These are phyloP conservation scores for Genyomyrus donnyi DNA, from an alignment of 2,113 vertebrate species.

Conservation along the genomic window DNA sequence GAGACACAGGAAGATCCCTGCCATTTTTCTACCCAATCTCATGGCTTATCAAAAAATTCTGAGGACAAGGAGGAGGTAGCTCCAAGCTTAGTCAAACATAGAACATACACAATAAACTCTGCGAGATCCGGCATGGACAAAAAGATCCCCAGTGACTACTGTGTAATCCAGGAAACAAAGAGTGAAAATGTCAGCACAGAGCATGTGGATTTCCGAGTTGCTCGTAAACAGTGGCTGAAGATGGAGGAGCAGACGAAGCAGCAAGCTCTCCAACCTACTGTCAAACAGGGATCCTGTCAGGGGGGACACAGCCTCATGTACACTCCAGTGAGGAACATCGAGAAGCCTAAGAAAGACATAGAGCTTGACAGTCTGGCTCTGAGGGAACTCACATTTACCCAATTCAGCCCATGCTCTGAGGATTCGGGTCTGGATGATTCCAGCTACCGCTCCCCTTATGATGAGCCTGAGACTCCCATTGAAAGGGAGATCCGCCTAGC, in stretches of 20 bases:
- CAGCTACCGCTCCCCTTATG: conserved; percentile 37
- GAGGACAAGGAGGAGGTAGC: conserved; percentile 22
- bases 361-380: conserved; percentile 15
- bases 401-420: conserved; percentile 50
- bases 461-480: conserved; percentile 50
- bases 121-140: neutral
- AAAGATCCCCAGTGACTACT: conserved; percentile 28
- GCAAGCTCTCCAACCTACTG: conserved; percentile 28
- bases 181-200: conserved; percentile 52
- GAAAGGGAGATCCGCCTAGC: conserved; percentile 56
- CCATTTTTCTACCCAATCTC: neutral
- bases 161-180: conserved; percentile 36
- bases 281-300: conserved; percentile 25
- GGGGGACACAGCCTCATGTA: conserved; percentile 19
- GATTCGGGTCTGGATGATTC: conserved; percentile 53
- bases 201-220: conserved; percentile 54
- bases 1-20: neutral
- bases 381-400: conserved; percentile 19
- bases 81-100: neutral
- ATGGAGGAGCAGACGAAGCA: conserved; percentile 51
- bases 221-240: conserved; percentile 54
- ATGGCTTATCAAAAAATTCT: conserved; percentile 7
- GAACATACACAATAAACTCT: neutral
- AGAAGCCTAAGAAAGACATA: neutral
- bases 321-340: conserved; percentile 18